Conservation (phyloP, 1,140 invertebrate species). For the Drosophila sturtevanti region DNA sequence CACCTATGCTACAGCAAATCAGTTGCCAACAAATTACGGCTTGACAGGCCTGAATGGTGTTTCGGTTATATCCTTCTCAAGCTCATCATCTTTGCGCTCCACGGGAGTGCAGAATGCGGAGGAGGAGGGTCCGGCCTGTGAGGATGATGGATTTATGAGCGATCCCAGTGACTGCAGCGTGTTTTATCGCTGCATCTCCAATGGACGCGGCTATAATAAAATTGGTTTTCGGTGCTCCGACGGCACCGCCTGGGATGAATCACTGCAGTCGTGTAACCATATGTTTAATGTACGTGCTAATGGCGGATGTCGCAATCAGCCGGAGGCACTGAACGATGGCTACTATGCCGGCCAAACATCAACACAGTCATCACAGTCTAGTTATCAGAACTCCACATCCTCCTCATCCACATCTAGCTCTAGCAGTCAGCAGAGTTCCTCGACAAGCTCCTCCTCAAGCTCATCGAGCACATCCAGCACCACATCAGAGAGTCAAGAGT, state of each 20-base stretch:
- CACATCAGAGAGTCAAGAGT: conserved; percentile 16
- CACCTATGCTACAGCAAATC: conserved; percentile 62
- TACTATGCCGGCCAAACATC: conserved; percentile 59
- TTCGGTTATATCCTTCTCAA: conserved; percentile 78
- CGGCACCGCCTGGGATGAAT: conserved; percentile 89
- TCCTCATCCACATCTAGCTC: conserved; percentile 45
- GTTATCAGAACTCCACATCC: conserved; percentile 83
- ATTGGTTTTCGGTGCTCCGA: conserved; percentile 88
- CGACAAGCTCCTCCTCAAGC: conserved; percentile 41
- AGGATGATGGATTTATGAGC: conserved; percentile 87
- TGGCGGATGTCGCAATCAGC: conserved; percentile 82
- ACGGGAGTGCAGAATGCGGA: conserved; percentile 19
- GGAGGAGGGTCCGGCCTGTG: conserved; percentile 51
- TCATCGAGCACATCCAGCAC: conserved; percentile 37
- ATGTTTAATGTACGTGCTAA: conserved; percentile 84
- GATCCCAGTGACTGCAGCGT: conserved; percentile 88
- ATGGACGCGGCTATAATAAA: conserved; percentile 85
- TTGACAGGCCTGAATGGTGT: conserved; percentile 76
- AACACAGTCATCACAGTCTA: conserved; percentile 71
- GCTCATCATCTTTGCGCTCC: conserved; percentile 66
- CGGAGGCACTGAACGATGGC: conserved; percentile 74
- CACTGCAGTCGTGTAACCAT: conserved; percentile 87
- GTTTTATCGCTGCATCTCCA: conserved; percentile 90
- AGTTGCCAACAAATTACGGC: conserved; percentile 75
- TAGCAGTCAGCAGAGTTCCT: conserved; percentile 42